Conservation (phyloP, 2,113 vertebrate species). For the Tachuris rubrigastra region DNA sequence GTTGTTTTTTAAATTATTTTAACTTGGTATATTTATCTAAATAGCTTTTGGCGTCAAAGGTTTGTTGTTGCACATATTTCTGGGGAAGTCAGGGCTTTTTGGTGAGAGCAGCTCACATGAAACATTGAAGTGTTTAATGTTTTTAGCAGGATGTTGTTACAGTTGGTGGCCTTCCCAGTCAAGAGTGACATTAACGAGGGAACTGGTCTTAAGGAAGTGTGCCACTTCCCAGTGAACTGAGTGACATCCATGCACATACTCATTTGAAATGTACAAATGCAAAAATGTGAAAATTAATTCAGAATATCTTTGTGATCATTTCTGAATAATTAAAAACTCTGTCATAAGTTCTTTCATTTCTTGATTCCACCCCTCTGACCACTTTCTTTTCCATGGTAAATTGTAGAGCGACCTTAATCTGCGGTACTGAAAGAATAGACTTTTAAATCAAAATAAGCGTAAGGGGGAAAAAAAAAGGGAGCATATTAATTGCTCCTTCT, state of each 20-base stretch:
- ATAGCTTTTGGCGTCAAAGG: not conserved
- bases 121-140: not conserved
- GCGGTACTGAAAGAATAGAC: slow-evolving; percentile 59
- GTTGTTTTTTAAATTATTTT: not conserved
- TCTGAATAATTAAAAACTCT: slow-evolving; percentile 68
- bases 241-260: not conserved
- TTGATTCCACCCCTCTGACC: not conserved
- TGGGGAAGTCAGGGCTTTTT: not conserved
- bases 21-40: not conserved
- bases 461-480: slow-evolving; percentile 7
- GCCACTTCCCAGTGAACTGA: not conserved
- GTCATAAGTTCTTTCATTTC: slow-evolving; percentile 18
- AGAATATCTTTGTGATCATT: slow-evolving; percentile 60
- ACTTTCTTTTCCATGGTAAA: slow-evolving; percentile 14
- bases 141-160: not conserved
- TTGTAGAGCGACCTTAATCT: slow-evolving; percentile 53
- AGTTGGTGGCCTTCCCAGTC: not conserved
- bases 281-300: slow-evolving; percentile 69
- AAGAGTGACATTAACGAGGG: not conserved
- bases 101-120: not conserved
- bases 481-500: slow-evolving; percentile 76
- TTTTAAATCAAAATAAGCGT: slow-evolving; percentile 73
- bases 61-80: not conserved
- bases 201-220: not conserved
- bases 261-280: slow-evolving; percentile 25